Evolutionary conservation across 2,888 invertebrate genomes (phyloP).

Genomic region (Clistopyga incitator): DNA sequence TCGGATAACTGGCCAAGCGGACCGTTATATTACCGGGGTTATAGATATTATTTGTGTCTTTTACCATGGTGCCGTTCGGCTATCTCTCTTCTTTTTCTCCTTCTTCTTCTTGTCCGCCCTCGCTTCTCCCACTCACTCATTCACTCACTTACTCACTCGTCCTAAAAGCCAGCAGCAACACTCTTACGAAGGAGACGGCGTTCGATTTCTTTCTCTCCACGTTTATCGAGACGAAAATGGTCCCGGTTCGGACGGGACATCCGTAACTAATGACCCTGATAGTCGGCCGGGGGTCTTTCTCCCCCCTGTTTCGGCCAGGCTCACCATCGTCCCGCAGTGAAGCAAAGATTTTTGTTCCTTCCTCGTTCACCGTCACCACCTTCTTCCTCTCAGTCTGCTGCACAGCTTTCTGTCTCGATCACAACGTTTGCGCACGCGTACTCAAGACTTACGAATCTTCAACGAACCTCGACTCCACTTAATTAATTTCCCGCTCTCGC

Average conservation of each 20-base stretch:
- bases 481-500: conserved; percentile 81
- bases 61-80: conserved; percentile 47
- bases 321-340: conserved; percentile 38
- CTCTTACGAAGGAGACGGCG: conserved; percentile 24
- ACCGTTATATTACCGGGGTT: conserved; percentile 81
- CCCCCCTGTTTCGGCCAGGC: conserved; percentile 45
- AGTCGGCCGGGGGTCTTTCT: conserved; percentile 74
- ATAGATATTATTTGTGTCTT: conserved; percentile 81
- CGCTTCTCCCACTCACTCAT: conserved; percentile 41
- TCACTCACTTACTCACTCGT: conserved; percentile 33
- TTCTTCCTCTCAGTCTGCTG: conserved; percentile 36
- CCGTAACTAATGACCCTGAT: conserved; percentile 84
- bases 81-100: conserved; percentile 35
- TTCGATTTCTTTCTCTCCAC: conserved; percentile 71
- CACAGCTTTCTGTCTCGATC: conserved; percentile 39
- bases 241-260: conserved; percentile 82
- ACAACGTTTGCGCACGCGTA: conserved; percentile 71
- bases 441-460: conserved; percentile 77
- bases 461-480: conserved; percentile 78
- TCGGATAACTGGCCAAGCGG: conserved; percentile 79
- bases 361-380: conserved; percentile 54
- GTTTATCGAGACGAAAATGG: conserved; percentile 83
- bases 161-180: conserved; percentile 34
- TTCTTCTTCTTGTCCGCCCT: conserved; percentile 1
- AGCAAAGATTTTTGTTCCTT: conserved; percentile 58